These are phyloP conservation scores for Azorinus chamasolen DNA, from an alignment of 2,888 invertebrate genomes.

Conservation along the genomic window DNA sequence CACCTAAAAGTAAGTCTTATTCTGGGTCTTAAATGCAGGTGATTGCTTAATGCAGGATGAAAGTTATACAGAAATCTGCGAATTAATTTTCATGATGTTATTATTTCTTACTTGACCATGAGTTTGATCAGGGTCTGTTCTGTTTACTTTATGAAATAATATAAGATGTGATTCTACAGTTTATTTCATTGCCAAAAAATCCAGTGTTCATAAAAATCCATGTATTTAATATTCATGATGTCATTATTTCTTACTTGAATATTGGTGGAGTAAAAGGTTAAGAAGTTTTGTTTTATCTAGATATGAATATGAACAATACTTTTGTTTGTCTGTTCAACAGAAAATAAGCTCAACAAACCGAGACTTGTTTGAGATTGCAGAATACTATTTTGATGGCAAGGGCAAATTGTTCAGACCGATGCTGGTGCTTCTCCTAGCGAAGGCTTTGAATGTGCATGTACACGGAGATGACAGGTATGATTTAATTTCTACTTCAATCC, in stretches of 20 bases:
- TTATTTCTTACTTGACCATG: too few species aligned
- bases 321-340: constrained; percentile 68
- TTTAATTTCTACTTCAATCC: neutral
- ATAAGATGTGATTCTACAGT: too few species aligned
- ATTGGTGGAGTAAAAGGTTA: neutral
- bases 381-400: constrained; percentile 99
- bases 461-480: constrained; percentile 60
- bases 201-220: too few species aligned
- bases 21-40: too few species aligned
- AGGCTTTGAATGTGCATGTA: constrained; percentile 88
- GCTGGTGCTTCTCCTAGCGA: constrained; percentile 97
- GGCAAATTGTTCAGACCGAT: constrained; percentile 99
- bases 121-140: too few species aligned
- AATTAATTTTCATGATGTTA: too few species aligned
- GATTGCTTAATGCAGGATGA: too few species aligned
- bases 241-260: too few species aligned
- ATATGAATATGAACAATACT: neutral
- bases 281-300: neutral
- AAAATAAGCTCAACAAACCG: constrained; percentile 83
- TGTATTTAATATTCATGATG: neutral
- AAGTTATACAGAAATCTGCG: too few species aligned
- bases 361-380: constrained; percentile 96
- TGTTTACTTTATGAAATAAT: too few species aligned
- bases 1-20: too few species aligned
- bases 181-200: too few species aligned